Conservation (phyloP, 1,140 invertebrate genomes). For the Drosophila suzukii region DNA sequence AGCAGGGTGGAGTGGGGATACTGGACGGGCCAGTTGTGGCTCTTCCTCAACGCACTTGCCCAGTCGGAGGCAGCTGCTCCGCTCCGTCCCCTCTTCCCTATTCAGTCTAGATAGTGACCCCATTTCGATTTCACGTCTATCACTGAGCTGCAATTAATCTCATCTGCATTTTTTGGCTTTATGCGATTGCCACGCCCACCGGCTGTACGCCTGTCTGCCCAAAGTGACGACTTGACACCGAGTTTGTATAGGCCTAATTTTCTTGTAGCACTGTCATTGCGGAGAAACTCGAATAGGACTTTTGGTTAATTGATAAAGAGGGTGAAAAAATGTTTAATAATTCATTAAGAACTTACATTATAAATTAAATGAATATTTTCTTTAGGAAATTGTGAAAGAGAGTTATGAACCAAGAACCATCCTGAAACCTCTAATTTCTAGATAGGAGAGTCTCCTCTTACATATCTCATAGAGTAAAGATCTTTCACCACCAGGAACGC, state of each 20-base stretch:
- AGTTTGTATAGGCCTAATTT: slow-evolving; percentile 11
- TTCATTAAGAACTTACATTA: too few relatives aligned
- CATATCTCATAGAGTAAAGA: not conserved
- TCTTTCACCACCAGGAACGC: not conserved
- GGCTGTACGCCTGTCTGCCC: slow-evolving; percentile 25
- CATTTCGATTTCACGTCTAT: slow-evolving; percentile 54
- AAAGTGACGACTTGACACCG: slow-evolving; percentile 18
- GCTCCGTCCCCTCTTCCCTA: not conserved
- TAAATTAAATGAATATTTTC: too few relatives aligned
- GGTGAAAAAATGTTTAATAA: too few relatives aligned
- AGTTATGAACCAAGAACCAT: too few relatives aligned
- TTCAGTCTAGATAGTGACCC: slow-evolving; percentile 52
- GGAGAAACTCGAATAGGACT: not conserved
- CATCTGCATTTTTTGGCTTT: slow-evolving; percentile 45
- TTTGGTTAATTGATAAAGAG: not conserved
- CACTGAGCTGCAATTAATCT: slow-evolving; percentile 45
- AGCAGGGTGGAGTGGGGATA: slow-evolving; percentile 13
- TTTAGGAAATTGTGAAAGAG: too few relatives aligned
- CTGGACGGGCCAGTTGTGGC: slow-evolving; percentile 35
- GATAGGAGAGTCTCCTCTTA: not conserved
- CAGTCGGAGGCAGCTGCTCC: slow-evolving; percentile 10
- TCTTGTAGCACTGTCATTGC: slow-evolving; percentile 2
- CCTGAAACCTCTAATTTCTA: too few relatives aligned
- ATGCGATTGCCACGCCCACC: slow-evolving; percentile 19
- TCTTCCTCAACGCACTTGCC: slow-evolving; percentile 53